Evolutionary conservation across 2,888 invertebrate species (phyloP).

Genomic region (Dione vanillae): DNA sequence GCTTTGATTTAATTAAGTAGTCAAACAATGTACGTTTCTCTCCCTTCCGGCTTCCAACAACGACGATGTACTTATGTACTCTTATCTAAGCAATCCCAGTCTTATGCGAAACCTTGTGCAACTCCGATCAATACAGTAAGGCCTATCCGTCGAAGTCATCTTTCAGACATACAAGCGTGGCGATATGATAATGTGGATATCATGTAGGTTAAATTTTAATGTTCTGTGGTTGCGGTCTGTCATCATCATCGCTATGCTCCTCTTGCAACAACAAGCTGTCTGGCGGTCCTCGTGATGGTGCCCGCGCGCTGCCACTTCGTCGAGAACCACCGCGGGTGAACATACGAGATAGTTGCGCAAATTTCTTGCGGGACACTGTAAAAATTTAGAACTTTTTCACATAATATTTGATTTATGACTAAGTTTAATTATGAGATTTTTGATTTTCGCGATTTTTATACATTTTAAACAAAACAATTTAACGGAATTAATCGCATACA

Average conservation of each 20-base stretch:
- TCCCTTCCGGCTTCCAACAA: slow-evolving; percentile 38
- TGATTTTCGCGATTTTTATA: too few relatives aligned
- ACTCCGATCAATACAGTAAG: slow-evolving; percentile 46
- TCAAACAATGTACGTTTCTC: slow-evolving; percentile 39
- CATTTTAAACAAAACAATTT: too few relatives aligned
- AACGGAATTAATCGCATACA: too few relatives aligned
- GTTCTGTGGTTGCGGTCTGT: slow-evolving; percentile 65
- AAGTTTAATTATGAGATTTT: not conserved
- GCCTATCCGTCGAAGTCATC: slow-evolving; percentile 41
- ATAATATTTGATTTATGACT: too few relatives aligned
- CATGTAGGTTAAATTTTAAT: slow-evolving; percentile 51
- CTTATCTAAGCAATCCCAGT: slow-evolving; percentile 71
- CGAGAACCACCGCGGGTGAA: slow-evolving; percentile 88
- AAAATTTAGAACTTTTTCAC: too few relatives aligned
- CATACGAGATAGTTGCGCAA: slow-evolving; percentile 90
- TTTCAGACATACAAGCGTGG: slow-evolving; percentile 40
- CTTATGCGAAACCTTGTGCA: slow-evolving; percentile 74
- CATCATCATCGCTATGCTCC: slow-evolving; percentile 86
- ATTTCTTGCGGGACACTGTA: slow-evolving; percentile 90
- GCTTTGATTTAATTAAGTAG: slow-evolving; percentile 29
- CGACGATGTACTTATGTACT: slow-evolving; percentile 53
- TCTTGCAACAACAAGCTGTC: slow-evolving; percentile 85
- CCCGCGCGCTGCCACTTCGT: slow-evolving; percentile 67
- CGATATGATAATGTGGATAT: slow-evolving; percentile 30
- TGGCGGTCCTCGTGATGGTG: slow-evolving; percentile 79